A percentile compares a stretch with the other conserved stretches of the same genome.
Conservation (phyloP, 2,797 vertebrate genomes). For the Xenopus petersii region DNA sequence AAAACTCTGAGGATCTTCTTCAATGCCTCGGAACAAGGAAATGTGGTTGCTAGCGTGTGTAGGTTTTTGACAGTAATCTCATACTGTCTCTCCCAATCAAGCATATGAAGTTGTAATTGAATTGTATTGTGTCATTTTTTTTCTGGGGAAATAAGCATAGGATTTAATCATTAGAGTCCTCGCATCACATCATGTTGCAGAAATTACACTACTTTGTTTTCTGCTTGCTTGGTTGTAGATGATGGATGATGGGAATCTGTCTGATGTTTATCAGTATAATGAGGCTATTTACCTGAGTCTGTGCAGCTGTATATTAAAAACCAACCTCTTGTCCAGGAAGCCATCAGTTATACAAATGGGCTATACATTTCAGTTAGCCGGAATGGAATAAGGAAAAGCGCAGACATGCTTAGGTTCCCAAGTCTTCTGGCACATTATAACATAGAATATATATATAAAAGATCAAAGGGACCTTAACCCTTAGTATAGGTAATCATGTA, state of each 20-base stretch:
- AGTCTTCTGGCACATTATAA: no score
- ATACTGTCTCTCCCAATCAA: constrained; percentile 17
- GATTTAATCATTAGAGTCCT: constrained; percentile 23
- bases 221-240: constrained; percentile 13
- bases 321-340: background rate
- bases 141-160: background rate
- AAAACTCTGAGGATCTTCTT: background rate
- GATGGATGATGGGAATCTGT: constrained; percentile 22
- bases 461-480: no score
- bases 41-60: background rate
- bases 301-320: constrained; percentile 2
- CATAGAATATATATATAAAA: no score
- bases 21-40: background rate
- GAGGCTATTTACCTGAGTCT: constrained; percentile 21
- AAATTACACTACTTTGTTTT: constrained; percentile 19
- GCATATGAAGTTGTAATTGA: constrained; percentile 20
- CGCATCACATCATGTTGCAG: constrained; percentile 11
- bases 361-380: background rate
- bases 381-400: background rate
- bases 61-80: constrained; percentile 19
- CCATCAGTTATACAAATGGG: background rate
- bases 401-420: background rate
- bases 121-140: constrained; percentile 21
- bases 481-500: no score
- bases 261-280: constrained; percentile 22